phyloP scores from a whole-genome alignment of 2,888 invertebrate genomes.

The Autographa pulchrina region DNA sequence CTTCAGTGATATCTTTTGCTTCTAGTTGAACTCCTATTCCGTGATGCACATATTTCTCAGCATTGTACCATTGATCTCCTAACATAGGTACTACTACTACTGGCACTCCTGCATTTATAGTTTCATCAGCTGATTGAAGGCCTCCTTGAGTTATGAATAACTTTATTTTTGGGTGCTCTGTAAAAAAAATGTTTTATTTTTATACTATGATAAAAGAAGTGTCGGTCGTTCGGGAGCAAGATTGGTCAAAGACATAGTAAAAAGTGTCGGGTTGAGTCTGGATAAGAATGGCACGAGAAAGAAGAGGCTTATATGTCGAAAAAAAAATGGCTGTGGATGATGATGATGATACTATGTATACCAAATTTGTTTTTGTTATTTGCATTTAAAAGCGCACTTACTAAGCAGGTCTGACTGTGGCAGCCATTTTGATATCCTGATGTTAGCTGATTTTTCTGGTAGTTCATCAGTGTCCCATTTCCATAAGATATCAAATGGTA shows the following conservation, averaged over 20 bases:
- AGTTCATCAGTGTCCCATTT: slow-evolving; percentile 80
- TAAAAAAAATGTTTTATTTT: neutral
- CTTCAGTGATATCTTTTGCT: neutral
- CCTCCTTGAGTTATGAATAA: neutral
- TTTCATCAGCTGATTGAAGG: neutral
- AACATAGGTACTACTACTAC: neutral
- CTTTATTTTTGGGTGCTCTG: neutral
- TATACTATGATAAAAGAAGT: neutral
- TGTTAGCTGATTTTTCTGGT: slow-evolving; percentile 73
- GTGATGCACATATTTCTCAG: neutral
- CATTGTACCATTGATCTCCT: neutral
- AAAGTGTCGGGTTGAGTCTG: too few species aligned
- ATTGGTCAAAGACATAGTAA: too few species aligned
- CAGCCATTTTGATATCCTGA: slow-evolving; percentile 81
- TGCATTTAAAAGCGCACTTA: slow-evolving; percentile 27
- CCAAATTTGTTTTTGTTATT: neutral
- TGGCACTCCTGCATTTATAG: neutral
- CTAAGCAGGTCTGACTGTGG: slow-evolving; percentile 72
- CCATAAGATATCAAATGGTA: slow-evolving; percentile 83
- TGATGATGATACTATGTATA: too few species aligned
- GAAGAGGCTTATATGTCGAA: too few species aligned
- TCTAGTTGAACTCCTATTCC: neutral
- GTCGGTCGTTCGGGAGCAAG: too few species aligned
- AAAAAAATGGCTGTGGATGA: too few species aligned
- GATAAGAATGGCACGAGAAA: too few species aligned